Evolutionary conservation across 2,797 vertebrate species (phyloP).

Genomic region (Arnoldichthys spilopterus): DNA sequence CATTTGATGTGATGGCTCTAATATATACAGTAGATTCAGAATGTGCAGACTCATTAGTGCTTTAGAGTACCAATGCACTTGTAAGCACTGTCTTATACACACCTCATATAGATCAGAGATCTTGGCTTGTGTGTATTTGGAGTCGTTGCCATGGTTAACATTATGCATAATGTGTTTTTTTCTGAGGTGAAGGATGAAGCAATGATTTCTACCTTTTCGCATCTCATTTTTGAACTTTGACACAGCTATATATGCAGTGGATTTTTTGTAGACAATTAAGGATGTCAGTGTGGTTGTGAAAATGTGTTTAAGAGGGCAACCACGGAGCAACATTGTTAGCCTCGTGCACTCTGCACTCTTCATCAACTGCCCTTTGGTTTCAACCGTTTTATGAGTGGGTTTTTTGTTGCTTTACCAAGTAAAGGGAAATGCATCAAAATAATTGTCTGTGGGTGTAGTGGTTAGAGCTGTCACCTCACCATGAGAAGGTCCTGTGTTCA

Average conservation of each 20-base stretch:
- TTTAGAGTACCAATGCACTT: slow-evolving; percentile 55
- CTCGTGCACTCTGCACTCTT: too few species aligned
- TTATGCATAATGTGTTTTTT: slow-evolving; percentile 68
- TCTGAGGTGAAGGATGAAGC: slow-evolving; percentile 74
- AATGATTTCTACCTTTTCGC: slow-evolving; percentile 48
- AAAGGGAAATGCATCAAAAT: too few species aligned
- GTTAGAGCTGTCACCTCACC: too few species aligned
- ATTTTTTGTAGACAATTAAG: not conserved
- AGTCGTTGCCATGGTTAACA: slow-evolving; percentile 71
- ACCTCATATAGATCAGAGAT: not conserved
- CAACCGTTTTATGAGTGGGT: too few species aligned
- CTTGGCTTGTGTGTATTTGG: not conserved
- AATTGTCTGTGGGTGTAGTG: too few species aligned
- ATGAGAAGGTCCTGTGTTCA: too few species aligned
- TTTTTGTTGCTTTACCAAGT: too few species aligned
- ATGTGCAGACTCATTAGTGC: slow-evolving; percentile 21
- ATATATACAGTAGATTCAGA: not conserved
- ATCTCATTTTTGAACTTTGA: slow-evolving; percentile 9
- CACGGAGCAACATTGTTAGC: too few species aligned
- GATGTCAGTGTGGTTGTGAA: not conserved
- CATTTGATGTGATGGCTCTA: not conserved
- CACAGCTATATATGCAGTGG: not conserved
- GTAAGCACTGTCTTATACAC: slow-evolving; percentile 54
- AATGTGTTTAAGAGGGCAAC: too few species aligned
- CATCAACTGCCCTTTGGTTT: too few species aligned